phyloP scores from a whole-genome alignment of 2,797 vertebrate species.

The Streptopelia turtur region DNA sequence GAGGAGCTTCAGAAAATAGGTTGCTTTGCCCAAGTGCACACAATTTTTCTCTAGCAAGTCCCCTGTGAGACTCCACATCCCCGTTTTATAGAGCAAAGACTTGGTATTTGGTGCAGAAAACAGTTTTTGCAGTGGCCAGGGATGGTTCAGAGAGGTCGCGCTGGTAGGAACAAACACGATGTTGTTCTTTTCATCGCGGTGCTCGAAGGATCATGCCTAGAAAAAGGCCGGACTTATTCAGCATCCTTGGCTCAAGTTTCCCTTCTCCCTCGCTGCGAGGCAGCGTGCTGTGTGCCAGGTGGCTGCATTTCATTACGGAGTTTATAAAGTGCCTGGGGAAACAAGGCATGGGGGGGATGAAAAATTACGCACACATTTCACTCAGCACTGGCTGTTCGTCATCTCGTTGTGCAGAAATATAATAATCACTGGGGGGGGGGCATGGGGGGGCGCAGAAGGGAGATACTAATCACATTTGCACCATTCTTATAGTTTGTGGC shows the following conservation, averaged over 20 bases:
- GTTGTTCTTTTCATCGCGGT: not conserved
- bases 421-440: not conserved
- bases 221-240: not conserved
- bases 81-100: not conserved
- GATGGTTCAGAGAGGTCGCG: not conserved
- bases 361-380: not conserved
- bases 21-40: not conserved
- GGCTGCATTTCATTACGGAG: conserved; percentile 17
- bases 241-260: not conserved
- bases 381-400: not conserved
- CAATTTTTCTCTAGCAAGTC: not conserved
- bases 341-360: not conserved
- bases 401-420: not conserved
- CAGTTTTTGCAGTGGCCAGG: not conserved
- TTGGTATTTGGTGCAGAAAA: not conserved
- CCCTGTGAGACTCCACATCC: not conserved
- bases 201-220: not conserved
- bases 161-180: not conserved
- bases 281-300: not conserved
- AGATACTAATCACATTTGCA: not conserved
- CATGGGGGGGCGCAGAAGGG: not conserved
- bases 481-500: not conserved
- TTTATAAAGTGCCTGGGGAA: conserved; percentile 27
- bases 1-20: not conserved
- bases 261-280: not conserved